These are phyloP conservation scores for Morone chrysops DNA, from an alignment of 2,113 vertebrate species.

Conservation along the genomic window DNA sequence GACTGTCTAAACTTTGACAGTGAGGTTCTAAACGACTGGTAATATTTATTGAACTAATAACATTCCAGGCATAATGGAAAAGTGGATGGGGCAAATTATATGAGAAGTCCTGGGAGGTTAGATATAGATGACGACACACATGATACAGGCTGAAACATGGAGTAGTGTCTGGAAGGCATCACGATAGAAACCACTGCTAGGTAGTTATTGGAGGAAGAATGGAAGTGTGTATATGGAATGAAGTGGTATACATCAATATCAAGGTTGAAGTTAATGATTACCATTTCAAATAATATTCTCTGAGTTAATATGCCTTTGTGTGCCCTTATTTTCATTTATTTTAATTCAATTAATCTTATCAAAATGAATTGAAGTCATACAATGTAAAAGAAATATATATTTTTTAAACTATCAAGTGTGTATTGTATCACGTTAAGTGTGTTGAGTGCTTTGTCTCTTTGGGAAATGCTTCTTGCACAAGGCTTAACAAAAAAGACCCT, in stretches of 20 bases:
- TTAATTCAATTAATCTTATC: background rate
- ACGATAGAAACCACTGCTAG: too few species aligned
- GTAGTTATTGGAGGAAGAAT: too few species aligned
- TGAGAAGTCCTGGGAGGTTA: slow-evolving; percentile 14
- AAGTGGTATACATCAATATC: slow-evolving; percentile 1
- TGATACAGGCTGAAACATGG: too few species aligned
- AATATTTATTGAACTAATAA: slow-evolving; percentile 1
- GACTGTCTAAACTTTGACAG: background rate
- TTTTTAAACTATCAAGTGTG: background rate
- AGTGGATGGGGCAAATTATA: background rate
- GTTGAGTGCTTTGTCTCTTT: background rate
- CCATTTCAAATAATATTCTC: background rate
- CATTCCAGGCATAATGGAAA: background rate
- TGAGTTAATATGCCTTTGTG: background rate
- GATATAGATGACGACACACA: background rate
- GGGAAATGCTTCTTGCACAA: background rate
- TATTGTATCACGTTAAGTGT: background rate
- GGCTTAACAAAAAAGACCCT: background rate
- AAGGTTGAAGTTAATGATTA: background rate
- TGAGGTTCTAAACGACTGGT: slow-evolving; percentile 2
- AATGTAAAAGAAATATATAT: background rate
- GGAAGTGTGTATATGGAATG: too few species aligned
- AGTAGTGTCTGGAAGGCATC: too few species aligned
- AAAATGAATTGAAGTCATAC: background rate
- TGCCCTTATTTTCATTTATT: background rate